Evolutionary conservation across 2,888 invertebrate species (phyloP), one percentile per base, ranked within the genome.

Genomic region (Halictus quadricinctus): DNA sequence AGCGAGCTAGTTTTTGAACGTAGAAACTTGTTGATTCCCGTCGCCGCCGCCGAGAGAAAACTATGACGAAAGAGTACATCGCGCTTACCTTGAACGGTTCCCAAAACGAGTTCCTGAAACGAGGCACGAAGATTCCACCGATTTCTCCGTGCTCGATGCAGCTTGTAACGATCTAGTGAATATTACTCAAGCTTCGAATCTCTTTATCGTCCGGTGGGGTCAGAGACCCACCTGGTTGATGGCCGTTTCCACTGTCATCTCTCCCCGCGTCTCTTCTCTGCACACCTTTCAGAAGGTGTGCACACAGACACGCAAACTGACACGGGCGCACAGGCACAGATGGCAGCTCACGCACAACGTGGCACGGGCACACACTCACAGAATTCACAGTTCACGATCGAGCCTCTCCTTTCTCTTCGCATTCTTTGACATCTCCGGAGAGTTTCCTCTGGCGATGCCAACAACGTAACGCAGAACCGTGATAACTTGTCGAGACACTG

Each of bases 141-240:
- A 18, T 70, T 70, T 66, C 10, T 10, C 72, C 21, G 50, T 43
- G 21, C 21, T 29, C 8, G 69, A 41, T 15, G 46, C 48, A 46
- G 25, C 10, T 64, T 46, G n/a, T 46, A 80, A 76, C 76, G 79
- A 82, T 75, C 70, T 74, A 25, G 29, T n/a, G 41, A 46, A 58
- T 50, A 54, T 66, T 77, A 48, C 79, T 81, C 77, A 50, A 75
- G 77, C 77, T 80, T 15, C 21, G 48, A 72, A 73, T 70, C 54
- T 75, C 66, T 73, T 60, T 80, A 76, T 79, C 84, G 72, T 78
- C 76, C 80, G 75, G 74, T 54, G 82, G 83, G 90, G 90, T 90
- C 91, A 91, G 85, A 89, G 91, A 91, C 90, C 90, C 90, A 92
- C 90, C 89, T 91, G 89, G 87, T 84, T 76, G 79, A 83, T 83